phyloP scores from a whole-genome alignment of 2,797 vertebrate genomes.

The Megalops cyprinoides region DNA sequence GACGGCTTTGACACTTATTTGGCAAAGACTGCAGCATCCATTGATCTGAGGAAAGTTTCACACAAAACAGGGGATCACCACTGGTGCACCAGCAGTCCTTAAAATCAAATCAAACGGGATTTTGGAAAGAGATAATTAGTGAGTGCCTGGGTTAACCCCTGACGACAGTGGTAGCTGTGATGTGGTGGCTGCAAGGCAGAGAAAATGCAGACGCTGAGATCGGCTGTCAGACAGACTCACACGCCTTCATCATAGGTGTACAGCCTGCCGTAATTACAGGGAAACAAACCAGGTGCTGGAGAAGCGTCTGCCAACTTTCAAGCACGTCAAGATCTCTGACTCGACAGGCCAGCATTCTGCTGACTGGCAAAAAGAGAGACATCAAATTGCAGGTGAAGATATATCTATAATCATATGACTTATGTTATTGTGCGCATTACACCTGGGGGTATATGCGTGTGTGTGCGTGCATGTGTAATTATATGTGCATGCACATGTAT shows the following conservation, averaged over 20 bases:
- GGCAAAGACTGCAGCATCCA: too few species aligned
- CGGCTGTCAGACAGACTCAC: not conserved
- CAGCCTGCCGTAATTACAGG: not conserved
- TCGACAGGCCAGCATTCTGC: not conserved
- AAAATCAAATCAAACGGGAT: not conserved
- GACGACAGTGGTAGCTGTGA: not conserved
- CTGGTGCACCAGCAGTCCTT: not conserved
- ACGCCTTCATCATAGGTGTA: not conserved
- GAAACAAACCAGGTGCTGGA: not conserved
- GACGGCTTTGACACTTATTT: too few species aligned
- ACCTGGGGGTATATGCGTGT: not conserved
- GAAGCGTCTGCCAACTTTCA: not conserved
- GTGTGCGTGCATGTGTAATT: not conserved
- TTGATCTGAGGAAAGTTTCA: too few species aligned
- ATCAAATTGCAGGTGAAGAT: not conserved
- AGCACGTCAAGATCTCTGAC: not conserved
- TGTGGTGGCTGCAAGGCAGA: not conserved
- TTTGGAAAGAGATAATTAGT: not conserved
- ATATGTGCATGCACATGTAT: not conserved
- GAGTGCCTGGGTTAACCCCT: not conserved
- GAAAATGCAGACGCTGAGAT: not conserved
- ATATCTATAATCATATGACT: not conserved
- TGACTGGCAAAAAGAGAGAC: not conserved
- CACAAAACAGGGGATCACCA: not conserved
- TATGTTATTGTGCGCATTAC: not conserved